Conservation (phyloP, 2,888 invertebrate genomes). For the Nephrotoma flavescens region DNA sequence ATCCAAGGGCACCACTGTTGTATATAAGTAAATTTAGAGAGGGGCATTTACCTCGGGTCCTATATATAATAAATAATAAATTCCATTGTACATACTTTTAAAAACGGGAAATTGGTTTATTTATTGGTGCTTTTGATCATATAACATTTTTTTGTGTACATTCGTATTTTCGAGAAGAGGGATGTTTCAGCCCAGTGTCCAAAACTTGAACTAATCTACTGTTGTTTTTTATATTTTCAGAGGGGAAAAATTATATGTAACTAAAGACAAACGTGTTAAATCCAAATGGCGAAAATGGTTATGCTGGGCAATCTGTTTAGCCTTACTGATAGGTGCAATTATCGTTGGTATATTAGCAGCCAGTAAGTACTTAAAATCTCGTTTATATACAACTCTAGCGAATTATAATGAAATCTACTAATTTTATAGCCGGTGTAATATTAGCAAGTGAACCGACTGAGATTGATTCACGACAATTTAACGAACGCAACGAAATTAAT, state of each 20-base stretch:
- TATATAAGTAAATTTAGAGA: neutral
- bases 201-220: neutral
- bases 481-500: slow-evolving; percentile 32
- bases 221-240: slow-evolving; percentile 36
- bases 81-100: neutral
- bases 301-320: slow-evolving; percentile 54
- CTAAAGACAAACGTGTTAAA: slow-evolving; percentile 61
- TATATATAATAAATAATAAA: neutral
- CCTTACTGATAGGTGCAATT: slow-evolving; percentile 47
- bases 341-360: slow-evolving; percentile 59
- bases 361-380: slow-evolving; percentile 39
- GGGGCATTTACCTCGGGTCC: neutral
- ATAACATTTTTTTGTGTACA: neutral
- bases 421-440: slow-evolving; percentile 46
- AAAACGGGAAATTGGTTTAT: neutral
- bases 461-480: slow-evolving; percentile 40
- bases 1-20: neutral
- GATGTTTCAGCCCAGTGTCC: neutral
- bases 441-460: slow-evolving; percentile 47
- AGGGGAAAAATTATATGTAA: slow-evolving; percentile 69
- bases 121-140: neutral
- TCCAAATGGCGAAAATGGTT: slow-evolving; percentile 47
- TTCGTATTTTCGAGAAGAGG: neutral
- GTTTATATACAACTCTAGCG: neutral
- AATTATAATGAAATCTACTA: neutral